Conservation (phyloP, 2,113 vertebrate species). For the Dissostichus mawsoni region DNA sequence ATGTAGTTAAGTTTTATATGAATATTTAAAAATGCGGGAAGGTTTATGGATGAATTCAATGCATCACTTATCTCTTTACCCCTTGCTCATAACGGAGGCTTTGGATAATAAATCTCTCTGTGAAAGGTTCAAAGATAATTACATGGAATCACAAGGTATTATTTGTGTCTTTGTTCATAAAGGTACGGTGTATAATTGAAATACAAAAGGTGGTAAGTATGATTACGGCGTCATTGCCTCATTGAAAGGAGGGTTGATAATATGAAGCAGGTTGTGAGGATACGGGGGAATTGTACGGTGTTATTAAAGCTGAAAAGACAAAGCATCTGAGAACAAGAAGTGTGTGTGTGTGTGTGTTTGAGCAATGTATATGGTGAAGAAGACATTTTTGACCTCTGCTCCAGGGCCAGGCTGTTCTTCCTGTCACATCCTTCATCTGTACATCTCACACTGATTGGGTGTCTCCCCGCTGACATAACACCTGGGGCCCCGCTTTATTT, state of each 20-base stretch:
- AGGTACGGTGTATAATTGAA: slow-evolving; percentile 53
- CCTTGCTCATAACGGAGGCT: slow-evolving; percentile 1
- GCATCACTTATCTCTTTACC: background rate
- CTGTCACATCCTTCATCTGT: slow-evolving; percentile 50
- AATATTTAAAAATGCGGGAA: background rate
- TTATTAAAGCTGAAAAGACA: slow-evolving; percentile 26
- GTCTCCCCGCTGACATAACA: slow-evolving; percentile 62
- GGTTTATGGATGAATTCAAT: slow-evolving; percentile 22
- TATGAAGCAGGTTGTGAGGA: background rate
- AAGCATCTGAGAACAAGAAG: background rate
- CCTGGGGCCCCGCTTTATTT: slow-evolving; percentile 59
- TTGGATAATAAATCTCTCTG: background rate
- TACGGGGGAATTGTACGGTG: background rate
- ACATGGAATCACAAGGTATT: slow-evolving; percentile 57
- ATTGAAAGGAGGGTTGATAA: slow-evolving; percentile 41
- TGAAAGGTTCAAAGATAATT: slow-evolving; percentile 46
- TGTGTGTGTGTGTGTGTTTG: slow-evolving; percentile 2
- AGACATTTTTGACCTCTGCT: slow-evolving; percentile 54
- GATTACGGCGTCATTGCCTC: slow-evolving; percentile 2
- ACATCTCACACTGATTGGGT: slow-evolving; percentile 69
- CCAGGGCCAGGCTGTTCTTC: slow-evolving; percentile 19
- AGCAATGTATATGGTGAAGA: background rate
- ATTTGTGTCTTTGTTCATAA: slow-evolving; percentile 58
- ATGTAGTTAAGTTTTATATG: slow-evolving; percentile 39
- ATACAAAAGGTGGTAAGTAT: slow-evolving; percentile 58